Evolutionary conservation across 2,888 invertebrate genomes (phyloP).

Genomic region (Chrysotoxum bicinctum): DNA sequence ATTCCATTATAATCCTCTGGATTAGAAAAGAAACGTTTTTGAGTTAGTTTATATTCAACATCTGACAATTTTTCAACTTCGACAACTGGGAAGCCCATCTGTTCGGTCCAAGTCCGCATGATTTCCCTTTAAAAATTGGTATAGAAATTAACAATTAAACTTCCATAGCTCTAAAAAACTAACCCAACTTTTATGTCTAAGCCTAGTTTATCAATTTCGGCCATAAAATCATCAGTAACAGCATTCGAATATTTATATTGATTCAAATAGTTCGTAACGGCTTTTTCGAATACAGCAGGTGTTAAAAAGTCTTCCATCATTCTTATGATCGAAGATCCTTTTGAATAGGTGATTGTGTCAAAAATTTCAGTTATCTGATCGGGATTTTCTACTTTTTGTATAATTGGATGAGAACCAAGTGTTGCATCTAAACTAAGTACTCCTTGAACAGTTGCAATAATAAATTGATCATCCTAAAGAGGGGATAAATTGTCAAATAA

Average conservation of each 20-base stretch:
- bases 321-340: constrained; percentile 93
- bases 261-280: constrained; percentile 89
- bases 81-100: constrained; percentile 93
- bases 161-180: background rate
- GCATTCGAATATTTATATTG: constrained; percentile 89
- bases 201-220: constrained; percentile 83
- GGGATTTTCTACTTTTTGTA: constrained; percentile 91
- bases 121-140: constrained; percentile 82
- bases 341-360: constrained; percentile 94
- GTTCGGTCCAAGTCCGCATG: constrained; percentile 94
- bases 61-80: constrained; percentile 83
- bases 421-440: constrained; percentile 90
- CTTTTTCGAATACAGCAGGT: constrained; percentile 87
- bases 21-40: constrained; percentile 89
- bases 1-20: constrained; percentile 83
- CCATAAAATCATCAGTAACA: constrained; percentile 89
- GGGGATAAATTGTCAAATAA: background rate
- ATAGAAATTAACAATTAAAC: background rate
- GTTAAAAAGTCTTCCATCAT: constrained; percentile 93
- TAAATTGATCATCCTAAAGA: constrained; percentile 88
- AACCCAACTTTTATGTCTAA: constrained; percentile 82
- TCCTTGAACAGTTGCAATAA: constrained; percentile 87
- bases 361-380: constrained; percentile 96
- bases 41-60: constrained; percentile 87
- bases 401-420: constrained; percentile 93